Evolutionary conservation across 2,797 vertebrate species (phyloP), one percentile per base, ranked within the genome.

Genomic region (Sebastes kiyomatsui): DNA sequence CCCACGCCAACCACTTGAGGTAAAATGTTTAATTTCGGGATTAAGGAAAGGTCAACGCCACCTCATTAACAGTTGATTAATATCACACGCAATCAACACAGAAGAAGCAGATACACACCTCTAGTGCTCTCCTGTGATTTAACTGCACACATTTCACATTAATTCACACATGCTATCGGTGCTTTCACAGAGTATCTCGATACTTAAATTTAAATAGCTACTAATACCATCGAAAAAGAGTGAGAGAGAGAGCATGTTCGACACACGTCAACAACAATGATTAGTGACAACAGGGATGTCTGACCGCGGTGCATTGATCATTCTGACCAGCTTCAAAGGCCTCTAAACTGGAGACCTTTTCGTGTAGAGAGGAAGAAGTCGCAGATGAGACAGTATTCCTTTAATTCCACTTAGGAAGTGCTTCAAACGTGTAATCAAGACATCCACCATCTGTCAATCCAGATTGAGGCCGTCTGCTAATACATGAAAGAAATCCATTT

Each of bases 21-120:
- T 79, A 79, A 87, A 89, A 79, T 60, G 72, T 87, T 81, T 81
- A 77, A 92, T 91, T 91, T 84, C 52, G 68, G 70, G 78, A 82
- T 81, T 88, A 87, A 80, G 81, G 54, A 92, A 93, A 92, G 90
- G 88, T 92, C 91, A 81, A 68, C 55, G 59, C 38, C 77, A 71
- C 75, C 78, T 93, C 87, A 91, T 94, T 92, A 92, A 89, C 65
- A 52, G 82, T 28, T 89, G 79, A 84, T 91, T 91, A 92, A 93
- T 92, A 93, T 92, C 85, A 89, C 78, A 79, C 30, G 87, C 88
- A 90, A 93, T 90, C 71, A 88, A 84, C 85, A 80, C 71, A 35
- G 84, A 81, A 33, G 66, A 79, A 54, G 80, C 54, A 42, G 33
- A 72, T 30, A 77, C 61, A 68, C 77, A 79, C 72, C 67, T 72